These are phyloP conservation scores for Gymnocheta viridis DNA, from an alignment of 2,888 invertebrate genomes.

Conservation along the genomic window DNA sequence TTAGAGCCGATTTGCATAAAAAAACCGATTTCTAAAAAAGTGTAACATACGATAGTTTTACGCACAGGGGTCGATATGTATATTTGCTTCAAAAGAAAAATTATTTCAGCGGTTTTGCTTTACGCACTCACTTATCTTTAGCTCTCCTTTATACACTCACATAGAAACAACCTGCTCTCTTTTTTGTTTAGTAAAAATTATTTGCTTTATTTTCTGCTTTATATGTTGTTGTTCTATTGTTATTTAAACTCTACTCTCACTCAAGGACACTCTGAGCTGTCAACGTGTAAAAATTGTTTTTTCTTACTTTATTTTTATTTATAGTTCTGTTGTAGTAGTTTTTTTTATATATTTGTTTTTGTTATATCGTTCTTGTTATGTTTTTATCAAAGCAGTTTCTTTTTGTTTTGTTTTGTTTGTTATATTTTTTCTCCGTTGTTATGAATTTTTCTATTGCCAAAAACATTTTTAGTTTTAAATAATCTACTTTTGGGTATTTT, in stretches of 20 bases:
- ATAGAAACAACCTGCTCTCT: too few species aligned
- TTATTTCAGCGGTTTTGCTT: neutral
- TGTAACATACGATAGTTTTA: too few species aligned
- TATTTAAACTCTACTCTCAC: constrained; percentile 74
- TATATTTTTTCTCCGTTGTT: constrained; percentile 22
- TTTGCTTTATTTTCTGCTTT: constrained; percentile 1
- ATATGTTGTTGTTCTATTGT: constrained; percentile 38
- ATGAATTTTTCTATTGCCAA: constrained; percentile 36
- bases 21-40: too few species aligned
- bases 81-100: too few species aligned
- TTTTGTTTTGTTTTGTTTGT: neutral
- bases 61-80: too few species aligned
- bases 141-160: neutral
- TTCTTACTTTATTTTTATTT: constrained; percentile 61
- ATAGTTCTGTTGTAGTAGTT: constrained; percentile 61
- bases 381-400: constrained; percentile 42
- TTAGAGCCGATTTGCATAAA: too few species aligned
- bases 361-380: constrained; percentile 39
- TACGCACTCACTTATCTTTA: neutral
- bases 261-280: constrained; percentile 77
- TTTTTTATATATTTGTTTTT: constrained; percentile 70
- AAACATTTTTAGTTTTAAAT: constrained; percentile 21
- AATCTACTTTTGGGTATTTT: neutral
- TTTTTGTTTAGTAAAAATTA: constrained; percentile 65
- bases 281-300: constrained; percentile 69